Evolutionary conservation across 1,140 invertebrate species (phyloP).

Genomic region (Brachionus koreanus): DNA sequence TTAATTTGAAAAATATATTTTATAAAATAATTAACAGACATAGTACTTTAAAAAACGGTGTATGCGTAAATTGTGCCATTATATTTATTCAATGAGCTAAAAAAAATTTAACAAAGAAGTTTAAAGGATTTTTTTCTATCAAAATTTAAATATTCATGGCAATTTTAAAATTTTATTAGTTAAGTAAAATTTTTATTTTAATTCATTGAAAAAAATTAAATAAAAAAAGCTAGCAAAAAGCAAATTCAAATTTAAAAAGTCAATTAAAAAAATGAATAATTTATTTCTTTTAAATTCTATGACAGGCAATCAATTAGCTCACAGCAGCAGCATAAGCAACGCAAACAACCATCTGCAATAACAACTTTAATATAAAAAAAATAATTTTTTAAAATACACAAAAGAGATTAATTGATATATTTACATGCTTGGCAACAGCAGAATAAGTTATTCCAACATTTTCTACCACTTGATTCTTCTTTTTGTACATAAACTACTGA

Average conservation of each 20-base stretch:
- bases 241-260: neutral
- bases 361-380: neutral
- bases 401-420: neutral
- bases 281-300: neutral
- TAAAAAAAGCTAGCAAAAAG: neutral
- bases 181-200: too few relatives aligned
- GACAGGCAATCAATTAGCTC: neutral
- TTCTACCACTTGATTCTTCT: neutral
- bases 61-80: too few relatives aligned
- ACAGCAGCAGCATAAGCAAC: slow-evolving; percentile 1
- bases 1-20: too few relatives aligned
- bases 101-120: too few relatives aligned
- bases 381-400: neutral
- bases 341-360: neutral
- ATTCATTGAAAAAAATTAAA: too few relatives aligned
- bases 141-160: too few relatives aligned
- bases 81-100: too few relatives aligned
- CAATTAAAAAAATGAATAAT: neutral
- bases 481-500: neutral
- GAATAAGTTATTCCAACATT: slow-evolving; percentile 4
- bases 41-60: too few relatives aligned
- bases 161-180: too few relatives aligned
- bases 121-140: too few relatives aligned
- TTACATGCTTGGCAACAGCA: slow-evolving; percentile 33
- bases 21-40: too few relatives aligned